A percentile compares a stretch with the other conserved stretches of the same genome.
phyloP scores from a whole-genome alignment of 2,113 vertebrate genomes.

The Entomyzon cyanotis region DNA sequence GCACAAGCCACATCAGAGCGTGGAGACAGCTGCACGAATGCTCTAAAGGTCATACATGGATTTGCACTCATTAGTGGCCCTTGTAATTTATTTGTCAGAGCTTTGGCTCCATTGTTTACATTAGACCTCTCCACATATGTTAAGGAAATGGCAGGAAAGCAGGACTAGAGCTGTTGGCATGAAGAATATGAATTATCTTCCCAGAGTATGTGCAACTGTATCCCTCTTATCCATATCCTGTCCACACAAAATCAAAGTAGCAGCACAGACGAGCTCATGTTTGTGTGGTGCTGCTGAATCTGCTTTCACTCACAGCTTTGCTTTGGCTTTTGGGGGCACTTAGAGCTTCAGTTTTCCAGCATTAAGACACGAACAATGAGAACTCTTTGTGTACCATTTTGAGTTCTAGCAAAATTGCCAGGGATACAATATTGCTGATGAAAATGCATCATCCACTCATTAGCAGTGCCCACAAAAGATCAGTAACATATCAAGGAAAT shows the following conservation, averaged over 20 bases:
- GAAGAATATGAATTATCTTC: neutral
- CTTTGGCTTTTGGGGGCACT: neutral
- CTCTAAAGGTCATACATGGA: constrained; percentile 18
- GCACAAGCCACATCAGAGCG: neutral
- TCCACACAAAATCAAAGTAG: neutral
- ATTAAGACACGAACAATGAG: neutral
- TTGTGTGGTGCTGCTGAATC: neutral
- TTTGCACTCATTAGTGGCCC: constrained; percentile 38
- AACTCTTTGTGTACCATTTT: neutral
- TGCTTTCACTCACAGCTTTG: neutral
- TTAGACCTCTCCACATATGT: neutral
- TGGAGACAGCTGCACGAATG: constrained; percentile 4
- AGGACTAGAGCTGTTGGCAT: neutral
- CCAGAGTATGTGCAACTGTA: neutral
- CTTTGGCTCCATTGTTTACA: constrained; percentile 5
- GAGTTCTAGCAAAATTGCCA: neutral
- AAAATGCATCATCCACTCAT: neutral
- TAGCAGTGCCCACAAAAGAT: neutral
- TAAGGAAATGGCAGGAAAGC: neutral
- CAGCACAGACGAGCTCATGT: accelerated
- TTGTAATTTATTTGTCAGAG: constrained; percentile 31
- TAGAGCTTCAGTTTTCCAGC: neutral
- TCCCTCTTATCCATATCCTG: neutral
- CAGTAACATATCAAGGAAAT: neutral
- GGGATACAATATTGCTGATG: neutral